Conservation (phyloP, 2,888 invertebrate genomes). For the Trilocha varians region DNA sequence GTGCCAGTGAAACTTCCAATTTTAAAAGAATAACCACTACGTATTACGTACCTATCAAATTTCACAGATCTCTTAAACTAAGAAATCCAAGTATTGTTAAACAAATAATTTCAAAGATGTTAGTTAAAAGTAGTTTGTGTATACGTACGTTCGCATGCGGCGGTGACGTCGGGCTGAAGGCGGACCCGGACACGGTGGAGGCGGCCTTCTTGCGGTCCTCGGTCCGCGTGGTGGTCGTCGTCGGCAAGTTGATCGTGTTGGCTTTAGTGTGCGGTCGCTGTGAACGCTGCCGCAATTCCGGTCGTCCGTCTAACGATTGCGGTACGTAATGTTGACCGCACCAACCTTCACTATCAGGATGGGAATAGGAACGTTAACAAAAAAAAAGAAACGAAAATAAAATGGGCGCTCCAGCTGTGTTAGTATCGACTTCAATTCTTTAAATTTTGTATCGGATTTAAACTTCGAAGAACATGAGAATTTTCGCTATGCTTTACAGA, state of each 20-base stretch:
- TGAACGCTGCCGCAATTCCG: constrained; percentile 45
- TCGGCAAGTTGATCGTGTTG: constrained; percentile 75
- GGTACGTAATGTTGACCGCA: constrained; percentile 60
- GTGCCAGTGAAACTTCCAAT: too few species aligned
- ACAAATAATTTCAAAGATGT: too few species aligned
- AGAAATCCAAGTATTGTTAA: too few species aligned
- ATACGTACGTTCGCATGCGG: constrained; percentile 58
- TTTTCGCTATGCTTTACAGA: too few species aligned
- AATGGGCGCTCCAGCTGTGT: constrained; percentile 41
- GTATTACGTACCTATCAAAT: too few species aligned
- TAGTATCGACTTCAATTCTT: neutral
- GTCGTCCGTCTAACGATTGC: constrained; percentile 46
- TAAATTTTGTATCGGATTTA: neutral
- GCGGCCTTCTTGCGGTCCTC: constrained; percentile 46
- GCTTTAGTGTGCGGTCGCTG: constrained; percentile 66
- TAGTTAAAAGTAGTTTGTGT: neutral
- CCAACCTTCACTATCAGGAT: constrained; percentile 50
- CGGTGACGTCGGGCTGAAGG: constrained; percentile 54
- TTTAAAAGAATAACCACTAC: too few species aligned
- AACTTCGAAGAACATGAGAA: too few species aligned
- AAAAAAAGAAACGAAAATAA: constrained; percentile 33
- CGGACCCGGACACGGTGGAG: constrained; percentile 22
- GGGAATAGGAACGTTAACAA: constrained; percentile 43
- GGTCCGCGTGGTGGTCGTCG: constrained; percentile 48
- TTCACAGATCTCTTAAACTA: too few species aligned